These are phyloP conservation scores for Synergus umbraculus DNA, from an alignment of 2,888 invertebrate species.

Conservation along the genomic window DNA sequence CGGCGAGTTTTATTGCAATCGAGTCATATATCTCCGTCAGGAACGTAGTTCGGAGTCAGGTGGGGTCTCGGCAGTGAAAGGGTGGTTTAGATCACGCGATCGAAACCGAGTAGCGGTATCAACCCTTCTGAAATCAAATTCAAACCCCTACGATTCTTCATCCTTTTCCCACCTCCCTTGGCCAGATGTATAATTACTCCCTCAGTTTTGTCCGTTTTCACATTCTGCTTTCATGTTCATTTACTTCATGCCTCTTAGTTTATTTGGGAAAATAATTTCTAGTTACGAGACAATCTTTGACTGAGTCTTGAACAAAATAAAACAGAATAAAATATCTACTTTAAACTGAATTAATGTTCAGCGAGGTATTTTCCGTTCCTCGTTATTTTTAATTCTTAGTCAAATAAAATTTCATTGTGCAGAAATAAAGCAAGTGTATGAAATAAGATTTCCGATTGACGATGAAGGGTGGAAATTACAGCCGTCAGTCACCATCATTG, in stretches of 20 bases:
- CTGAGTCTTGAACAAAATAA: no score
- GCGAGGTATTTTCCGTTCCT: no score
- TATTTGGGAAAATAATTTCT: constrained; percentile 40
- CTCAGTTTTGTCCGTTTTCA: constrained; percentile 51
- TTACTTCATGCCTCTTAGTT: constrained; percentile 40
- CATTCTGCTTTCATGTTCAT: constrained; percentile 28
- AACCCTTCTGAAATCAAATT: constrained; percentile 75
- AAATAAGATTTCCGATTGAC: no score
- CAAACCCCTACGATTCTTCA: constrained; percentile 51
- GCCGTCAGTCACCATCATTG: no score
- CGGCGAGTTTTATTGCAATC: constrained; percentile 15
- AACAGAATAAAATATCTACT: no score
- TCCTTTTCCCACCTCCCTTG: constrained; percentile 48
- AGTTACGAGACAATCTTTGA: background rate
- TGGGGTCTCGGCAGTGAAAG: constrained; percentile 59
- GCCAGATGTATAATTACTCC: constrained; percentile 70
- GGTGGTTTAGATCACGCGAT: constrained; percentile 73
- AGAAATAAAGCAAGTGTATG: no score
- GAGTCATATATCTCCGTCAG: constrained; percentile 42
- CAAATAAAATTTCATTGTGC: no score
- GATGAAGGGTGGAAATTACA: no score
- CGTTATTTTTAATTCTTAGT: no score
- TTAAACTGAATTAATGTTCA: no score
- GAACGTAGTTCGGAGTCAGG: constrained; percentile 40
- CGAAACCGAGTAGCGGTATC: constrained; percentile 65